Evolutionary conservation across 2,797 vertebrate species (phyloP).

Genomic region (Aplochiton taeniatus): DNA sequence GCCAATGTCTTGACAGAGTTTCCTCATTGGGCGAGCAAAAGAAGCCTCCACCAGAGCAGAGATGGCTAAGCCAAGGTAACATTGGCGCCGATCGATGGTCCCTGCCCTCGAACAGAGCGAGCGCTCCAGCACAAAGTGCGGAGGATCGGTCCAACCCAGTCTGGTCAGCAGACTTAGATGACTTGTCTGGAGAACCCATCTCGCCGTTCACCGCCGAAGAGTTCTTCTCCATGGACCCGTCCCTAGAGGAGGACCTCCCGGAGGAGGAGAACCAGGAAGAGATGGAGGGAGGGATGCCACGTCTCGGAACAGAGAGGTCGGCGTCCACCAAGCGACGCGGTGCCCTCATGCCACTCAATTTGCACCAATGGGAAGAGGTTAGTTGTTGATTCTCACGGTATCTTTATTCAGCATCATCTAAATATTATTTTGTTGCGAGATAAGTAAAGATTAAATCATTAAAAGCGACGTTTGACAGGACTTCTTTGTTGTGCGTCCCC

Average conservation of each 20-base stretch:
- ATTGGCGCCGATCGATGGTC: background rate
- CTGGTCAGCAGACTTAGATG: constrained; percentile 58
- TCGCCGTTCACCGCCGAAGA: constrained; percentile 32
- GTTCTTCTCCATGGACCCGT: constrained; percentile 52
- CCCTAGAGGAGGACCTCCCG: constrained; percentile 18
- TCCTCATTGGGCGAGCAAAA: constrained; percentile 12
- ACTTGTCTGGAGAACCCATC: constrained; percentile 25
- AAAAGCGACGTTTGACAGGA: no score
- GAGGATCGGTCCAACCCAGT: constrained; percentile 53
- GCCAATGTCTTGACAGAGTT: constrained; percentile 13
- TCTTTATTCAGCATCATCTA: no score
- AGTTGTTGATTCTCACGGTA: no score
- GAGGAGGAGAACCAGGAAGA: constrained; percentile 42
- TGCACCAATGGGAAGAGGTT: no score
- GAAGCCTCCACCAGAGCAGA: background rate
- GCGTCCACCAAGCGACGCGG: no score
- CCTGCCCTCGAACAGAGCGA: constrained; percentile 19
- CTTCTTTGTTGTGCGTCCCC: no score
- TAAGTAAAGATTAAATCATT: no score
- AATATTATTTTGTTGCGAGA: no score
- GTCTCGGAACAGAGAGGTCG: no score
- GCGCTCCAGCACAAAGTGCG: constrained; percentile 37
- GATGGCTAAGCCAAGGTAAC: background rate
- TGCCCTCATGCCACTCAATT: no score
- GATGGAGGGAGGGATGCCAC: constrained; percentile 40